Conservation (phyloP, 2,888 invertebrate genomes). For the Melinaea marsaeus region DNA sequence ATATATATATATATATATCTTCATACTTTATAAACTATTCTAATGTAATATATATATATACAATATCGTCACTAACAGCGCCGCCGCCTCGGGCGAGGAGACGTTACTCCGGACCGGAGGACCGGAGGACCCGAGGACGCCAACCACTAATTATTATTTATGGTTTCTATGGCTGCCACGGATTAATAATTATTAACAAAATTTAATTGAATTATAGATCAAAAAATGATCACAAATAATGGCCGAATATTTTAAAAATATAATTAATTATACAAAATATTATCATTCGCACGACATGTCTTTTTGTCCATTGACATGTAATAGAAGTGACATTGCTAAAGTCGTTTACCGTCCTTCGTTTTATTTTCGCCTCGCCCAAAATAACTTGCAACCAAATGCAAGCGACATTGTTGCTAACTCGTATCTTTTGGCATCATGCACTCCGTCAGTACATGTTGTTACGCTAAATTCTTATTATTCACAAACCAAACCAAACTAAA, state of each 20-base stretch:
- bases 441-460: no score
- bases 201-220: no score
- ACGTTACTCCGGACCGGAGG: constrained; percentile 52
- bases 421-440: not conserved
- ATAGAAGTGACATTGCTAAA: constrained; percentile 23
- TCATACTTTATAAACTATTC: no score
- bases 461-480: no score
- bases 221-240: no score
- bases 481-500: no score
- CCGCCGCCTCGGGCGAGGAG: constrained; percentile 48
- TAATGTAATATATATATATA: no score
- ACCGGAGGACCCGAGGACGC: constrained; percentile 49
- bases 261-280: no score
- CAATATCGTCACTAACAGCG: constrained; percentile 54
- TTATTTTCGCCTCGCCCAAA: constrained; percentile 26
- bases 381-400: constrained; percentile 28
- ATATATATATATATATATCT: no score
- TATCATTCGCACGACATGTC: not conserved
- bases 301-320: no score
- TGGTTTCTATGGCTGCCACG: constrained; percentile 27
- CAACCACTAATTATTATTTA: constrained; percentile 66
- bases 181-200: no score
- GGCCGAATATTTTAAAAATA: no score
- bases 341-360: constrained; percentile 29
- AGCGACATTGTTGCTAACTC: constrained; percentile 9